Conservation (phyloP, 2,797 vertebrate genomes). For the Manis pentadactyla region DNA sequence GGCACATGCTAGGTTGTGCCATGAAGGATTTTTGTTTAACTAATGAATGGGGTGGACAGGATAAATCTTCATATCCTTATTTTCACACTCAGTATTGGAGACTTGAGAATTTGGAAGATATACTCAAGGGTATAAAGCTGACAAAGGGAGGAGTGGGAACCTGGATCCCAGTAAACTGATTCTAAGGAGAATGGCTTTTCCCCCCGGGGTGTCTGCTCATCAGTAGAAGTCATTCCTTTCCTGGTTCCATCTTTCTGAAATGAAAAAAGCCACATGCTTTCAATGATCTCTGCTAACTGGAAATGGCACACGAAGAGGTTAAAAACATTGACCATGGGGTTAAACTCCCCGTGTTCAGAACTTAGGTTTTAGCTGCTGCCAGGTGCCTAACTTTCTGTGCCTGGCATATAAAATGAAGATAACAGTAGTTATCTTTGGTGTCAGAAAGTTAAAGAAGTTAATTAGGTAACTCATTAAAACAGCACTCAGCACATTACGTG, state of each 20-base stretch:
- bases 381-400: neutral
- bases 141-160: neutral
- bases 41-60: neutral
- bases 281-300: neutral
- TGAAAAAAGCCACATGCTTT: neutral
- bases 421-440: neutral
- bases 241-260: neutral
- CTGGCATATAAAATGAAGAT: neutral
- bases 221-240: neutral
- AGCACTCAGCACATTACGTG: neutral
- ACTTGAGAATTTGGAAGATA: neutral
- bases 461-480: neutral
- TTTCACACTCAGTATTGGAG: neutral
- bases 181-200: neutral
- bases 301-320: neutral
- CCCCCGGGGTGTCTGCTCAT: neutral
- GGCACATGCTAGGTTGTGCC: neutral
- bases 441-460: constrained; percentile 7
- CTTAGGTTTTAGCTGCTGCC: neutral
- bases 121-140: neutral
- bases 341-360: neutral
- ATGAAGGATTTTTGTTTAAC: neutral
- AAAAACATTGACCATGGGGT: neutral
- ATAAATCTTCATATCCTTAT: neutral
- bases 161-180: neutral